Base-by-base conservation (phyloP, 2,797 vertebrate genomes). In the Acestrorhynchus altus region DNA sequence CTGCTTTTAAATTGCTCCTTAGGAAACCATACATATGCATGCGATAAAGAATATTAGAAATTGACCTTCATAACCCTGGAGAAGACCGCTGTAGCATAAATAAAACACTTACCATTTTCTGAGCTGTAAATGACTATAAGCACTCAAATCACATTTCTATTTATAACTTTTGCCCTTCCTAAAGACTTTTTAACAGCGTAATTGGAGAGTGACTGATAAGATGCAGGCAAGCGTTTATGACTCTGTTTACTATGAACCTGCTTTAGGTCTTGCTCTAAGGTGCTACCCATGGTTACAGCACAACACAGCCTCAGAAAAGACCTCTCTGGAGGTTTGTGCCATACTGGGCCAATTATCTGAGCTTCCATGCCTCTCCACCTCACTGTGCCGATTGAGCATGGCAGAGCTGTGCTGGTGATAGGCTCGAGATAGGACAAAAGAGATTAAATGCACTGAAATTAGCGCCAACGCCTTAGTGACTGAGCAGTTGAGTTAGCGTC, bases 291-390 rank as follows among this genome's bases (percentile, higher is more conserved):
- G 77, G 79, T 85, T 72, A 83, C 80, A 83, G 61, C 74, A 81
- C 80, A 82, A 76, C 75, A 64, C 24, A 46, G 39, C 71, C 68
- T 74, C 67, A 76, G 83, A 76, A 81, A 74, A 79, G 47, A 56
- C 59, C 68, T 72, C 78, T 82, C 76, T 59, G 75, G 72, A 77
- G 74, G 71, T 74, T 68, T 83, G 47, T 69, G 51, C 74, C 67
- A 78, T 47, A 79, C 82, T 72, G 80, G 78, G 72, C 78, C 77
- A 83, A 83, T 83, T 82, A 85, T 76, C 80, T 75, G 57, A 63
- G 35, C 74, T 77, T 82, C 81, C 65, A 61, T 76, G 67, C 35
- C 52, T 78, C 74, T 72, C 26, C 44, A 73, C 60, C 74, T 76
- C 79, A 80, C 56, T 49, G 75, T 71, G 52, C 69, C 72, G 73